Percentiles rank a stretch among this genome's conserved stretches.
phyloP scores from a whole-genome alignment of 1,140 invertebrate species.

The Drosophila varians region DNA sequence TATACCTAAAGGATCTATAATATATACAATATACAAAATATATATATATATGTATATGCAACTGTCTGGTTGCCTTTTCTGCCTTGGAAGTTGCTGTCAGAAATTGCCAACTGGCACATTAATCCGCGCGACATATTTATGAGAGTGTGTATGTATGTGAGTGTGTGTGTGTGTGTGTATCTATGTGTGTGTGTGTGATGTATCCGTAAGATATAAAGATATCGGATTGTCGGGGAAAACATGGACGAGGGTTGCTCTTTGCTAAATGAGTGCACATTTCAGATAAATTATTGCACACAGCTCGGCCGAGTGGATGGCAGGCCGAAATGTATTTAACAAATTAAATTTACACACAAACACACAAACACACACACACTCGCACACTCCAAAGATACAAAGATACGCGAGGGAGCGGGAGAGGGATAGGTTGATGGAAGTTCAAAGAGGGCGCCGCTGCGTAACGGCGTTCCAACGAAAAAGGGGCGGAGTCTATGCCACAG shows the following conservation, averaged over 20 bases:
- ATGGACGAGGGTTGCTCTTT: constrained; percentile 77
- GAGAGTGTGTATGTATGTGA: constrained; percentile 61
- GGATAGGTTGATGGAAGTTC: constrained; percentile 25
- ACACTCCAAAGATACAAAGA: background rate
- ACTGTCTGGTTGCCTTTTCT: background rate
- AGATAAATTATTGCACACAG: constrained; percentile 83
- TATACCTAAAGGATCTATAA: background rate
- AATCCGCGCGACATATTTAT: constrained; percentile 81
- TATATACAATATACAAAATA: background rate
- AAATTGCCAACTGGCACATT: constrained; percentile 80
- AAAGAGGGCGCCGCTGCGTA: constrained; percentile 64
- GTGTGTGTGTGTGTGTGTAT: background rate
- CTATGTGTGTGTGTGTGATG: constrained; percentile 29
- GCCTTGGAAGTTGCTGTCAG: constrained; percentile 63
- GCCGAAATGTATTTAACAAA: constrained; percentile 79
- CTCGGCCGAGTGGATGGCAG: constrained; percentile 61
- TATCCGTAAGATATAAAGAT: constrained; percentile 80
- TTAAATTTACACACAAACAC: constrained; percentile 78
- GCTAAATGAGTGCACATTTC: constrained; percentile 82
- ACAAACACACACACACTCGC: constrained; percentile 2
- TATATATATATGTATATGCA: background rate
- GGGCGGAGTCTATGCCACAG: constrained; percentile 26
- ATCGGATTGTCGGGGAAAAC: constrained; percentile 51
- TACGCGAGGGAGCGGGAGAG: constrained; percentile 4
- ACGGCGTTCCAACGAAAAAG: constrained; percentile 14